phyloP scores from a whole-genome alignment of 2,113 vertebrate species.

The Mustelus asterias region DNA sequence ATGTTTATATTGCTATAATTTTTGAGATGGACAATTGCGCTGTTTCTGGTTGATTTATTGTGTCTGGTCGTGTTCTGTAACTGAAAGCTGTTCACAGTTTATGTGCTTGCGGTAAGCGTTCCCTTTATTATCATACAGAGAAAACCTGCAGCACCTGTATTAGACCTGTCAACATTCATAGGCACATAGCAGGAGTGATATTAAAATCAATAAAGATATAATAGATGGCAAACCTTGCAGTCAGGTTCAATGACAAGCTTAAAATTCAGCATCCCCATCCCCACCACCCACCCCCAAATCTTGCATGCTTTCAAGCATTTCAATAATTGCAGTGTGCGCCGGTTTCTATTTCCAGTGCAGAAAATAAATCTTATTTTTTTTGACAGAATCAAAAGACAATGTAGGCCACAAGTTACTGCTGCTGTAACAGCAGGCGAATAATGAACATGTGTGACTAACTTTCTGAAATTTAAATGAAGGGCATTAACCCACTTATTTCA shows the following conservation, averaged over 20 bases:
- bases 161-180: not conserved
- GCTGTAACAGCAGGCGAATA: conserved; percentile 19
- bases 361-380: not conserved
- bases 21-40: not conserved
- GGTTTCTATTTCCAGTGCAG: not conserved
- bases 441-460: not conserved
- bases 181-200: not conserved
- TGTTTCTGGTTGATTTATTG: not conserved
- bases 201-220: conserved; percentile 18
- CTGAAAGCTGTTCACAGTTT: not conserved
- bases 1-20: not conserved
- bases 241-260: not conserved
- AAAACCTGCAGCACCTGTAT: not conserved
- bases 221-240: not conserved
- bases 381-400: not conserved
- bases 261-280: not conserved
- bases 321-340: not conserved
- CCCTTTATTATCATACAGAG: not conserved
- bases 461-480: conserved; percentile 16
- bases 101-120: not conserved
- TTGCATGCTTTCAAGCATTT: not conserved
- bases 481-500: not conserved
- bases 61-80: not conserved
- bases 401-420: not conserved
- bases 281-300: not conserved